Base-by-base conservation (phyloP, 2,113 vertebrate genomes). In the Pterophyllum scalare region DNA sequence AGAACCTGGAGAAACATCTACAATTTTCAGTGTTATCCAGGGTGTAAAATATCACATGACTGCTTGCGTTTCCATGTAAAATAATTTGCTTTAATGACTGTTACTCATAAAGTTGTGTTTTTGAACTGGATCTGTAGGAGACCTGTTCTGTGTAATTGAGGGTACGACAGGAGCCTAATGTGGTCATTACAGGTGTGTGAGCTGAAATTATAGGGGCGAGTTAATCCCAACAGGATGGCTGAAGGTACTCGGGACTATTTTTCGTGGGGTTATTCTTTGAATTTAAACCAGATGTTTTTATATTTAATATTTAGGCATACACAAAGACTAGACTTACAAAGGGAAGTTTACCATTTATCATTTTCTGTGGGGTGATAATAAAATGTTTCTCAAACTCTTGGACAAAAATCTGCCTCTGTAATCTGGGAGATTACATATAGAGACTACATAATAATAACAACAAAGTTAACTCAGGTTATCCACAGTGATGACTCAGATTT, bases 381-480 rank as follows among this genome's bases (percentile, higher is more conserved):
- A 35, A 62, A 35, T 38, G 20, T 11, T 11, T 38, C 11, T 62
- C 0, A 38, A 6, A 38, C 60, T 62, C 20, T 38, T 9, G 19
- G 31, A 62, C 11, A 4, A n/a, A 62, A 28, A 28, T 28, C 28
- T 28, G 28, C 5, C 28, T 28, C 31, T 61, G 11, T 20, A 33
- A 61, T 61, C 28, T 61, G 0, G 0, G 20, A 6, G 59, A 61
- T 28, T 35, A 61, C 33, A 35, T 33, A 33, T 19, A n/a, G 10
- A 35, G 9, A 20, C 59, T 61, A 1, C 15, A 33, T 31, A 33
- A 31, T 60, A 60, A 31, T 19, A 60, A 5, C 28, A 17, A 17
- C 31, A 33, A 20, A 35, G 19, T 17, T 33, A 35, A 6, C 31
- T 6, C 31, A 20, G 0, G 4, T 61, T 61, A 33, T 33, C 12